phyloP scores from a whole-genome alignment of 1,140 invertebrate species.

The Pseudomyrmex pallidus region DNA sequence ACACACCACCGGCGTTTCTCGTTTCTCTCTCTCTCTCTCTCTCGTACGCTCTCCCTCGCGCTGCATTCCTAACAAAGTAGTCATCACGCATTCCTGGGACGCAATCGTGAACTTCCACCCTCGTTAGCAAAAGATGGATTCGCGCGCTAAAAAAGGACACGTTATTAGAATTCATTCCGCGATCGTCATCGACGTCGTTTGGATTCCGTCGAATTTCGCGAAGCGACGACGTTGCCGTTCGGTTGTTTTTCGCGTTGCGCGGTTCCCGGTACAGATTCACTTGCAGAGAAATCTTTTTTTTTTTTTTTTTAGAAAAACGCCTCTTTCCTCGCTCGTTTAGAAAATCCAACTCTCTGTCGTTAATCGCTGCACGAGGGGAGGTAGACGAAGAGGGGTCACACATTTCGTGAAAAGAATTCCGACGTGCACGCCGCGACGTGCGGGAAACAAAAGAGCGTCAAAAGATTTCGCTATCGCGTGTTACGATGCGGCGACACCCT shows the following conservation, averaged over 20 bases:
- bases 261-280: too few species aligned
- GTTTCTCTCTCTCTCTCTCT: slow-evolving; percentile 49
- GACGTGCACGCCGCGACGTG: slow-evolving; percentile 34
- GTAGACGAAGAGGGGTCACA: neutral
- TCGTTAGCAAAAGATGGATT: slow-evolving; percentile 79
- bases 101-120: slow-evolving; percentile 81
- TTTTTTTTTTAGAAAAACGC: too few species aligned
- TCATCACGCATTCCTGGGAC: slow-evolving; percentile 83
- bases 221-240: neutral
- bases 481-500: slow-evolving; percentile 50
- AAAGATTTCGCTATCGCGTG: slow-evolving; percentile 24
- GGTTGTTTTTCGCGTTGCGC: slow-evolving; percentile 4
- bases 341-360: too few species aligned
- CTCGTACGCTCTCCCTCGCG: slow-evolving; percentile 63
- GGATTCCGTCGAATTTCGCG: slow-evolving; percentile 26
- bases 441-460: slow-evolving; percentile 47
- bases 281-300: too few species aligned
- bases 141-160: slow-evolving; percentile 78
- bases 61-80: slow-evolving; percentile 83
- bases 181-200: slow-evolving; percentile 28
- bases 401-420: slow-evolving; percentile 16
- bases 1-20: slow-evolving; percentile 30
- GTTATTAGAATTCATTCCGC: slow-evolving; percentile 82
- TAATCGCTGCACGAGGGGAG: neutral
- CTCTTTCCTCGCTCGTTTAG: too few species aligned